Evolutionary conservation across 2,797 vertebrate genomes (phyloP).

Genomic region (Thamnophis elegans): DNA sequence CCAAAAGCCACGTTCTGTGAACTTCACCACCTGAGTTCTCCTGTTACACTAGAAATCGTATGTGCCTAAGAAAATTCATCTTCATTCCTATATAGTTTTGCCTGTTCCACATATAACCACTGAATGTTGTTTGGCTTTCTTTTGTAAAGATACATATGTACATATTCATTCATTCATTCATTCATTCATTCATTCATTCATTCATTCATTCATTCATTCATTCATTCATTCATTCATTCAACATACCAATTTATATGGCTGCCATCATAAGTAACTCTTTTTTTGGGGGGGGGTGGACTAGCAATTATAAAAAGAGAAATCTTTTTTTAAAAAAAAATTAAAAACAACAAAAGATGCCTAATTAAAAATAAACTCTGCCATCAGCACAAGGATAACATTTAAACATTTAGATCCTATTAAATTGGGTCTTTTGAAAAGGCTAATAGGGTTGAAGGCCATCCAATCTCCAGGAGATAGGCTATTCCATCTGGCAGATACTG

Average conservation of each 20-base stretch:
- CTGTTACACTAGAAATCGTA: constrained; percentile 1
- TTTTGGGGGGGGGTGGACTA: background rate
- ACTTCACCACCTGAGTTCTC: constrained; percentile 12
- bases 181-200: background rate
- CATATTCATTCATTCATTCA: background rate
- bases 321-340: background rate
- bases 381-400: no score
- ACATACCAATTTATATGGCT: background rate
- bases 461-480: no score
- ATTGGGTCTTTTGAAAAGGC: no score
- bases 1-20: constrained; percentile 6
- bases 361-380: no score
- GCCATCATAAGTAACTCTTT: background rate
- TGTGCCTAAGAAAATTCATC: constrained; percentile 10
- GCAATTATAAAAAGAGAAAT: background rate
- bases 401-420: no score
- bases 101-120: background rate
- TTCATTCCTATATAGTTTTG: background rate
- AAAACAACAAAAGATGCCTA: background rate
- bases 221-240: no score
- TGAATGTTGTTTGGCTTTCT: background rate
- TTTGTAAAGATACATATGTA: background rate
- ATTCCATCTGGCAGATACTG: no score
- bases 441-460: no score
- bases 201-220: no score